Evolutionary conservation across 2,113 vertebrate genomes (phyloP).

Genomic region (Tragulus kanchil): DNA sequence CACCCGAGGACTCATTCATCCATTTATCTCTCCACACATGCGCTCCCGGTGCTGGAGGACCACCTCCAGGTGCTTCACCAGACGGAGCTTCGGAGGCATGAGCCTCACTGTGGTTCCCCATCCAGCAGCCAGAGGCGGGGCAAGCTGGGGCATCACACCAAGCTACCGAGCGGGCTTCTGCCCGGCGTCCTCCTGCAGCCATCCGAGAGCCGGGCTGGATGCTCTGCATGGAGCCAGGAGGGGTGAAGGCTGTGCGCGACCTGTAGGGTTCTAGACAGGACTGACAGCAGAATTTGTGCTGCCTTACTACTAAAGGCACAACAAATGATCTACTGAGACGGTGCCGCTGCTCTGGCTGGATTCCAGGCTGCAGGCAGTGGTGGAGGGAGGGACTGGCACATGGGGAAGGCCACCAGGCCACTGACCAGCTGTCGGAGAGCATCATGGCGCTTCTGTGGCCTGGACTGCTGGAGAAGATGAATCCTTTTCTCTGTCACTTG

Average conservation of each 20-base stretch:
- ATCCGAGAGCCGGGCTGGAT: neutral
- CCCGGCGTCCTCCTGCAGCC: neutral
- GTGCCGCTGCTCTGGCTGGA: neutral
- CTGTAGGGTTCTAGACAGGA: neutral
- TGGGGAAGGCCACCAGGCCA: neutral
- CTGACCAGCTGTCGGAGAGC: neutral
- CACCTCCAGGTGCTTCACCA: neutral
- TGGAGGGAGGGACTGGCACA: accelerated
- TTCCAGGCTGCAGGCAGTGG: accelerated
- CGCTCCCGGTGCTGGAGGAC: neutral
- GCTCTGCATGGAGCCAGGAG: neutral
- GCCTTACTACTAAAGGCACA: neutral
- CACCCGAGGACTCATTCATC: neutral
- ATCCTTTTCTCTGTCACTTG: accelerated
- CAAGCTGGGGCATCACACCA: accelerated
- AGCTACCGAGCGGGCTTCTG: neutral
- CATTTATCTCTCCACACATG: accelerated
- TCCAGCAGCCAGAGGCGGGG: neutral
- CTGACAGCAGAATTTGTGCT: neutral
- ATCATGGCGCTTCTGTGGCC: accelerated
- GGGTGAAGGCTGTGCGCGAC: neutral
- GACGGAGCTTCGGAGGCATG: neutral
- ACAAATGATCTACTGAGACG: neutral
- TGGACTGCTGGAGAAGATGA: neutral
- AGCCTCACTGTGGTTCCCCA: neutral